phyloP scores from a whole-genome alignment of 2,888 invertebrate species.

The Linnaemya vulpina region DNA sequence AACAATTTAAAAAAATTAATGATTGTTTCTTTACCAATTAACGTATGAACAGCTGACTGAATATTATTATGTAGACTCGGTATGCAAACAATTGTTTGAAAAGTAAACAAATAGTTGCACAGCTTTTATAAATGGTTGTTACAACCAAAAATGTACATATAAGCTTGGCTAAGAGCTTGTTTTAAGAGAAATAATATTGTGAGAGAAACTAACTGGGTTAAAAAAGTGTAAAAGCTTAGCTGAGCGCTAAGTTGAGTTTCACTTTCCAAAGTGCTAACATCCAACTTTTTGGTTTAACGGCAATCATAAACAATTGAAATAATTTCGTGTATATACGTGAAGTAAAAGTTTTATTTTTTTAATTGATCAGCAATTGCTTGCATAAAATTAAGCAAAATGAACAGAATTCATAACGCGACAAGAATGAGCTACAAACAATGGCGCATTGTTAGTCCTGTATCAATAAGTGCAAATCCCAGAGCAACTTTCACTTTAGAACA shows the following conservation, averaged over 20 bases:
- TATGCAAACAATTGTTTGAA: constrained; percentile 46
- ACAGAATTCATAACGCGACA: constrained; percentile 18
- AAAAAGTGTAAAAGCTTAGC: constrained; percentile 52
- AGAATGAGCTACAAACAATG: constrained; percentile 18
- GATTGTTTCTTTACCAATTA: background rate
- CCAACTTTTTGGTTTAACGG: constrained; percentile 54
- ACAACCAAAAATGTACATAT: constrained; percentile 25
- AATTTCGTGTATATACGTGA: constrained; percentile 11
- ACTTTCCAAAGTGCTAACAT: constrained; percentile 73
- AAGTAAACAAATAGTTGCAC: constrained; percentile 55
- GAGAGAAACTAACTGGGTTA: constrained; percentile 34
- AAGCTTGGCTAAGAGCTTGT: constrained; percentile 38
- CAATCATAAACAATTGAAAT: background rate
- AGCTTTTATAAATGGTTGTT: constrained; percentile 2
- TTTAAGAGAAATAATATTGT: constrained; percentile 39
- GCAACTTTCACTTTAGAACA: constrained; percentile 78
- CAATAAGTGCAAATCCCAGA: constrained; percentile 30
- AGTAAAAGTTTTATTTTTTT: constrained; percentile 5
- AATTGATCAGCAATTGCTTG: background rate
- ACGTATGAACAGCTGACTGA: constrained; percentile 33
- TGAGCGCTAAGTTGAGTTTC: constrained; percentile 63
- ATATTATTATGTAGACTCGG: constrained; percentile 6
- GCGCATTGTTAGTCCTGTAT: constrained; percentile 2
- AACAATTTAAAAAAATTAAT: too few species aligned
- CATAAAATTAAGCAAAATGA: constrained; percentile 32